Evolutionary conservation across 2,113 vertebrate species (phyloP).

Genomic region (Catagonus wagneri): DNA sequence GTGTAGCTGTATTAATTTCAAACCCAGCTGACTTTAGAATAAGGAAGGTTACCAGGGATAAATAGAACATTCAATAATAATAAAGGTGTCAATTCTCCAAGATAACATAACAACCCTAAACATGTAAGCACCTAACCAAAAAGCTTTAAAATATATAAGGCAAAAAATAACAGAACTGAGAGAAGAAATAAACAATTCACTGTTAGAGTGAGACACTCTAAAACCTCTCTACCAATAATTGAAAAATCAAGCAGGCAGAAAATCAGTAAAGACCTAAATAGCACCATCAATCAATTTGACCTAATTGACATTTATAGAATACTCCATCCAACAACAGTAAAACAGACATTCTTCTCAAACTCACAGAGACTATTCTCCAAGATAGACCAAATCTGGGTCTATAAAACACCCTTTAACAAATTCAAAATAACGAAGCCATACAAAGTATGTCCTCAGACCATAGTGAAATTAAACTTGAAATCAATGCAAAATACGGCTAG

Average conservation of each 20-base stretch:
- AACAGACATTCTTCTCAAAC: not conserved
- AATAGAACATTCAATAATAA: not conserved
- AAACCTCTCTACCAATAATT: conserved; percentile 22
- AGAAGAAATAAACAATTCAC: not conserved
- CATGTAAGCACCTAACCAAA: not conserved
- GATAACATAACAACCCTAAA: not conserved
- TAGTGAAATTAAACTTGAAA: not conserved
- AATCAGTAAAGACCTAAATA: conserved; percentile 52
- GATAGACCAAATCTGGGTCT: not conserved
- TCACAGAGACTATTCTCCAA: not conserved
- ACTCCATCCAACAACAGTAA: not conserved
- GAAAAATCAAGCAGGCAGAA: conserved; percentile 55
- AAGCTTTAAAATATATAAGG: not conserved
- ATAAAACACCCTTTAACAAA: not conserved
- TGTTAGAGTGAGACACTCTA: not conserved
- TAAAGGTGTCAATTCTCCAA: not conserved
- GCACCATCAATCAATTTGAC: conserved; percentile 63
- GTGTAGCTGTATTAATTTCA: not conserved
- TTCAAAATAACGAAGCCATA: not conserved
- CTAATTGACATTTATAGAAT: conserved; percentile 53
- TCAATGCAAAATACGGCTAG: not conserved
- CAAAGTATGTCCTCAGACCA: not conserved
- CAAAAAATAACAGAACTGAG: not conserved
- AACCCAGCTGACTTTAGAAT: not conserved
- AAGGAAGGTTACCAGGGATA: not conserved